Conservation (phyloP, 1,140 invertebrate species). For the Drosophila melanogaster region DNA sequence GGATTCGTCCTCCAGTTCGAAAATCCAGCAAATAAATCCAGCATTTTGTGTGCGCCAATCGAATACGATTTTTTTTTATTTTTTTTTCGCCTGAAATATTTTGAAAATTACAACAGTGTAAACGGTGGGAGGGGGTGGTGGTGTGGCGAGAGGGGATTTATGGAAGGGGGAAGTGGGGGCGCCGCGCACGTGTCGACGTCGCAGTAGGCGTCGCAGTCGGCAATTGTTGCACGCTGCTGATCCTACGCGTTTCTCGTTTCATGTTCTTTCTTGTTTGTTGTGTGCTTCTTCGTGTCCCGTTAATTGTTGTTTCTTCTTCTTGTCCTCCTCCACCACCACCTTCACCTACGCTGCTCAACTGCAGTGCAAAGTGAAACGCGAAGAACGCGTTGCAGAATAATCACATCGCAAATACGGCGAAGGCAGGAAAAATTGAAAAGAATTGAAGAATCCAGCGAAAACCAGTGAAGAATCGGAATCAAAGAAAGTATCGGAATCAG, state of each 20-base stretch:
- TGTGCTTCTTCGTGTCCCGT: constrained; percentile 45
- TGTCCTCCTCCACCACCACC: neutral
- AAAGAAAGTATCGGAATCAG: constrained; percentile 10
- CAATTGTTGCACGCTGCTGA: constrained; percentile 47
- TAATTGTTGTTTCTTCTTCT: constrained; percentile 27
- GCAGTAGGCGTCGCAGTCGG: constrained; percentile 24
- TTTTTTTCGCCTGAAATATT: constrained; percentile 9
- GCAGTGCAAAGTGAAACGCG: constrained; percentile 68
- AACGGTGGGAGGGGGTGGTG: neutral
- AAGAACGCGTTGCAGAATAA: constrained; percentile 46
- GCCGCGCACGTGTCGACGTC: constrained; percentile 14
- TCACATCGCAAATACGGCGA: constrained; percentile 14
- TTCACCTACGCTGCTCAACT: neutral
- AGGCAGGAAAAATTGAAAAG: constrained; percentile 17
- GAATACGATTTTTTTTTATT: constrained; percentile 5
- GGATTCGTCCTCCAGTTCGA: constrained; percentile 32
- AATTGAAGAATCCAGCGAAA: constrained; percentile 20
- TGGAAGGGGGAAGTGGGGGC: constrained; percentile 1
- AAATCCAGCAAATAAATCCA: constrained; percentile 26
- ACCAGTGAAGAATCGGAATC: constrained; percentile 3
- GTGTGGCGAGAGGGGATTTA: constrained; percentile 1
- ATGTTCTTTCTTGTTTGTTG: constrained; percentile 58
- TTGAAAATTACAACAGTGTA: constrained; percentile 25
- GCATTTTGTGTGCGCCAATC: constrained; percentile 38
- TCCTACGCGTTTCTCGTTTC: constrained; percentile 23